phyloP scores from a whole-genome alignment of 2,888 invertebrate species.

The Zaprionus obscuricornis region DNA sequence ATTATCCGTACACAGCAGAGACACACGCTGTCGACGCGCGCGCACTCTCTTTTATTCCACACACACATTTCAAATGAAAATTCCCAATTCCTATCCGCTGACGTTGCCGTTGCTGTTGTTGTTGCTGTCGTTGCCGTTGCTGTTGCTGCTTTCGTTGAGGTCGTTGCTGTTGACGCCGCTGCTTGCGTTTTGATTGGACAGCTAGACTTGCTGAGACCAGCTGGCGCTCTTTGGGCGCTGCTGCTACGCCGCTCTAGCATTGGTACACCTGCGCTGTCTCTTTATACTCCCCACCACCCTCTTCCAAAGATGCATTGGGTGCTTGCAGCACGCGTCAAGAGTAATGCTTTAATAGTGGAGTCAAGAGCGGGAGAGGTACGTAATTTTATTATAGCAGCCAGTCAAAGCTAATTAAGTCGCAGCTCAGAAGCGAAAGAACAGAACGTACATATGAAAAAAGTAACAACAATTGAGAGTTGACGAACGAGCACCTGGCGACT shows the following conservation, averaged over 20 bases:
- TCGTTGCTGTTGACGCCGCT: slow-evolving; percentile 2
- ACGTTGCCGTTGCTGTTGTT: slow-evolving; percentile 4
- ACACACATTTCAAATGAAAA: slow-evolving; percentile 33
- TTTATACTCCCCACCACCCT: background rate
- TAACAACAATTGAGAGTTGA: slow-evolving; percentile 42
- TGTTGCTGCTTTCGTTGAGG: slow-evolving; percentile 3
- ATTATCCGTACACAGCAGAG: slow-evolving; percentile 16
- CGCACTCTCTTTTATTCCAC: slow-evolving; percentile 35
- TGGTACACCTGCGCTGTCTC: slow-evolving; percentile 57
- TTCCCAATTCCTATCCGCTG: background rate
- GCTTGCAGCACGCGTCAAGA: slow-evolving; percentile 47
- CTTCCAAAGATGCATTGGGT: background rate
- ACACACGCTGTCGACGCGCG: background rate
- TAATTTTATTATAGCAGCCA: slow-evolving; percentile 53
- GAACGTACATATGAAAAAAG: slow-evolving; percentile 26
- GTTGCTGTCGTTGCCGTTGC: background rate
- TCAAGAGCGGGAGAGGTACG: background rate
- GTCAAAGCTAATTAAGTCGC: slow-evolving; percentile 73
- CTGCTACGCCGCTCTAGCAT: slow-evolving; percentile 52
- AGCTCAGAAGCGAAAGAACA: slow-evolving; percentile 33
- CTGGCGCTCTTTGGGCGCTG: slow-evolving; percentile 28
- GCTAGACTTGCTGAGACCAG: slow-evolving; percentile 24
- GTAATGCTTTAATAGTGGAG: no score
- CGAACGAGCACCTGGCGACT: slow-evolving; percentile 34
- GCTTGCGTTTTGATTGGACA: slow-evolving; percentile 50